These are phyloP conservation scores for Camponotus vicinus DNA, from an alignment of 1,140 invertebrate species.

Conservation along the genomic window DNA sequence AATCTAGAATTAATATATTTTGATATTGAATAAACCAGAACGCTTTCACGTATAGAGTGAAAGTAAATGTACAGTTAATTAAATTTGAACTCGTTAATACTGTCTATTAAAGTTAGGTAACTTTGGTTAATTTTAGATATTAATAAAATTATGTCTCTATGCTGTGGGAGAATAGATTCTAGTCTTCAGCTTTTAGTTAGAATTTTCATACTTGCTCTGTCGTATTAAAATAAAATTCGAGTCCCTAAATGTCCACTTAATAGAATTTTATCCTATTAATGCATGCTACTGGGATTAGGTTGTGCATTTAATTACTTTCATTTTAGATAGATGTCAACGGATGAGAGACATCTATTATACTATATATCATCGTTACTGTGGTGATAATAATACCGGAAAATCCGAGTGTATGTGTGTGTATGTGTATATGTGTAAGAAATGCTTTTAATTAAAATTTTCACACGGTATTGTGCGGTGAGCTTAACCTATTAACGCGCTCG, in stretches of 20 bases:
- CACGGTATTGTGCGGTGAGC: not conserved
- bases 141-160: slow-evolving; percentile 32
- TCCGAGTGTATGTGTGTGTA: not conserved
- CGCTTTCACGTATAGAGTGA: not conserved
- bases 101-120: not conserved
- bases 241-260: slow-evolving; percentile 10
- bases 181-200: slow-evolving; percentile 33
- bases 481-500: slow-evolving; percentile 42
- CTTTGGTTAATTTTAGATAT: slow-evolving; percentile 38
- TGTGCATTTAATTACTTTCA: not conserved
- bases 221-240: slow-evolving; percentile 9
- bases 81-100: slow-evolving; percentile 12
- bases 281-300: not conserved
- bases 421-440: not conserved
- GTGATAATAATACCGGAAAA: not conserved
- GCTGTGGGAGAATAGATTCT: slow-evolving; percentile 8
- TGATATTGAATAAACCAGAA: not conserved
- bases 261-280: slow-evolving; percentile 39
- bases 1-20: not conserved
- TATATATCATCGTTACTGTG: not conserved
- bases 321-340: not conserved
- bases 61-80: slow-evolving; percentile 14
- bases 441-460: slow-evolving; percentile 41
- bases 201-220: slow-evolving; percentile 36
- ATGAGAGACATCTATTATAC: not conserved